Evolutionary conservation across 2,113 vertebrate species (phyloP), one percentile per base, ranked within the genome.

Genomic region (Lates calcarifer): DNA sequence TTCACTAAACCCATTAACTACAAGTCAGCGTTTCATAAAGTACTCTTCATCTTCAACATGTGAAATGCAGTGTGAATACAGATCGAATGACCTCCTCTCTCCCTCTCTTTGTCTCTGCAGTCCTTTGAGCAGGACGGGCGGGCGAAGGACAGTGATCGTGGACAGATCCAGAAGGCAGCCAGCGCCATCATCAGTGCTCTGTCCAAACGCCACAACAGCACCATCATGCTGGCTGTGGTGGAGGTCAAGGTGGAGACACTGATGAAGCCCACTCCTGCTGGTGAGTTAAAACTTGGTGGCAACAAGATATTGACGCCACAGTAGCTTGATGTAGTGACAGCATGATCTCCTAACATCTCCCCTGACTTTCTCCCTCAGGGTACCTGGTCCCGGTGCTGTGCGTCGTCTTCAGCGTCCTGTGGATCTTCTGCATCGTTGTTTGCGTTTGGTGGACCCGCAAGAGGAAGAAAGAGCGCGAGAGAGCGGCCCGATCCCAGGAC

Each of bases 391-490:
- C 96, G 0, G 90, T 96, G 82, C 94, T 99, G 74, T 96, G 96
- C 17, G 93, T 82, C 0, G 92, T 97, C 31, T 98, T 98, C 93
- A 94, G 95, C n/a, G 67, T 96, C 84, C 95, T 99, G 13, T 99
- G 98, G 95, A 91, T 97, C 89, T 95, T 95, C 74, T 99, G 98
- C 45, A 95, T 96, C 60, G 95, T 94, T 18, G 91, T 98, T 51
- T 99, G 97, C 0, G 92, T 98, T 12, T 98, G 97, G 96, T 99
- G 98, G 97, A 97, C 95, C 4, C 95, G 96, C 60, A 98, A 97
- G 83, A 96, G 97, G 79, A 96, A 97, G 95, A 98, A 98, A 97
- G 96, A 96, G 81, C 91, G 96, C 28, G 96, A 97, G 90, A 93
- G 97, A 91, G 92, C 93, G 79, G 61, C 92, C 64, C 84, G 92